Percentiles rank a stretch among this genome's conserved stretches.
Evolutionary conservation across 1,140 invertebrate species (phyloP).

Genomic region (Neotoxoptera formosana): DNA sequence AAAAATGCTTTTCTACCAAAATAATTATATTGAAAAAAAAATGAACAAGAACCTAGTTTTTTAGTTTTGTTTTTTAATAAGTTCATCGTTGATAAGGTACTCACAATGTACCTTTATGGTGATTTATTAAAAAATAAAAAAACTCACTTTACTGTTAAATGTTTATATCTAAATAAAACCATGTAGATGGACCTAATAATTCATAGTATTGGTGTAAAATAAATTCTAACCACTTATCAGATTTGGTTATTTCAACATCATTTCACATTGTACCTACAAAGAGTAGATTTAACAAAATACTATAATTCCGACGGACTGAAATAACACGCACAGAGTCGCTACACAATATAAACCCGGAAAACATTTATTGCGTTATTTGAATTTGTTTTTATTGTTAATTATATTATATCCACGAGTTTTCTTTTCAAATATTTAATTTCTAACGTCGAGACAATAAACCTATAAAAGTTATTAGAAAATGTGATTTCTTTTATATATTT

Average conservation of each 20-base stretch:
- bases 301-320: not conserved
- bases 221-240: not conserved
- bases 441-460: not conserved
- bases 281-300: not conserved
- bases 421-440: slow-evolving; percentile 19
- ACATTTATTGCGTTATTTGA: not conserved
- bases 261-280: not conserved
- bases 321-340: not conserved
- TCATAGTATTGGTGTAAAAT: not conserved
- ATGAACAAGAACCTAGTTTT: not conserved
- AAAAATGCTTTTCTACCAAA: not conserved
- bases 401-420: not conserved
- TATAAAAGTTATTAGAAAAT: slow-evolving; percentile 2
- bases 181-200: not conserved
- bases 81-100: not conserved
- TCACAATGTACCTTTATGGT: not conserved
- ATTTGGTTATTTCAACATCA: not conserved
- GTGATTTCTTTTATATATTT: not conserved
- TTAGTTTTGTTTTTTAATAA: no score
- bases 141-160: not conserved
- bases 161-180: not conserved
- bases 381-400: slow-evolving; percentile 20
- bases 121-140: not conserved
- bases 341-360: not conserved
- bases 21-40: not conserved